These are phyloP conservation scores for Micromussa lordhowensis DNA, from an alignment of 92 coral and sea anemone species.

Conservation along the genomic window DNA sequence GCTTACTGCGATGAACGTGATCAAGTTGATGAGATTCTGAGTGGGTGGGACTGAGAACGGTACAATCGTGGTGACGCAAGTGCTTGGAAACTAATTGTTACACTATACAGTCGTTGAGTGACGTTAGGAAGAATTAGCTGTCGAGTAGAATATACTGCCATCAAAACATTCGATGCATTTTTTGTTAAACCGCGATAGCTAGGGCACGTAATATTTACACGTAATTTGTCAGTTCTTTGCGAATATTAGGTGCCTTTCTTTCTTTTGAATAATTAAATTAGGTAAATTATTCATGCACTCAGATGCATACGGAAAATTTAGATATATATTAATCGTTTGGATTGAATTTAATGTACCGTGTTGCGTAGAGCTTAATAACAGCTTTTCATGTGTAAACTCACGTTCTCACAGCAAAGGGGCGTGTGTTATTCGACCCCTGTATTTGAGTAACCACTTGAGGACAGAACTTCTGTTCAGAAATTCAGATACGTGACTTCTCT, in stretches of 20 bases:
- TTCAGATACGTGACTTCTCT: slow-evolving; percentile 20
- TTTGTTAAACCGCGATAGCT: slow-evolving; percentile 11
- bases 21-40: not conserved
- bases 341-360: not conserved
- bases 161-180: not conserved
- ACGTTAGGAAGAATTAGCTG: not conserved
- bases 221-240: not conserved
- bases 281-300: not conserved
- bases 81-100: not conserved
- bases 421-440: not conserved
- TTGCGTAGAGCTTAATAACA: not conserved
- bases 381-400: not conserved
- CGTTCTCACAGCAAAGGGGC: not conserved
- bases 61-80: not conserved
- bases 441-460: not conserved
- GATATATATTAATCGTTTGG: not conserved
- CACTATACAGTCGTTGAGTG: not conserved
- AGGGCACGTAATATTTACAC: not conserved
- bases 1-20: slow-evolving; percentile 3
- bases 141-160: not conserved
- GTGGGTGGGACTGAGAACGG: not conserved
- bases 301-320: not conserved
- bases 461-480: not conserved
- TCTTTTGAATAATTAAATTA: not conserved
- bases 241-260: not conserved